A percentile compares a stretch with the other conserved stretches of the same genome.
Conservation (phyloP, 1,140 invertebrate genomes). For the Macrocentrus cingulum region DNA sequence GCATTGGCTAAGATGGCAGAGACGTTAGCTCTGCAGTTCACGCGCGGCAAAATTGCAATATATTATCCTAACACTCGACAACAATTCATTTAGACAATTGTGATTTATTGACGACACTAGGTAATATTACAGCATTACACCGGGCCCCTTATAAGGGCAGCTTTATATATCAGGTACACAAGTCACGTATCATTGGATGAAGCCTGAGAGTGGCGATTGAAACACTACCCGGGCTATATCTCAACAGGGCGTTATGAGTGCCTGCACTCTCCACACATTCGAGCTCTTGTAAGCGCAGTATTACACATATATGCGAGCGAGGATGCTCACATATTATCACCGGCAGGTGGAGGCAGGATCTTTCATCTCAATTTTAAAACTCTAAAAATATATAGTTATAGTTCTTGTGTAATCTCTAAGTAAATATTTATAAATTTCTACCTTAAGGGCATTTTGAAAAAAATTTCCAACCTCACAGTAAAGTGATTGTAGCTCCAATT, state of each 20-base stretch:
- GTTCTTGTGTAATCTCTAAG: neutral
- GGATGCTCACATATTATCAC: conserved; percentile 47
- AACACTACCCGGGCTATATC: conserved; percentile 57
- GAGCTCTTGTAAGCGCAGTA: neutral
- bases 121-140: too few relatives aligned
- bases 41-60: too few relatives aligned
- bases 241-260: conserved; percentile 56
- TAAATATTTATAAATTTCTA: neutral
- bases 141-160: neutral
- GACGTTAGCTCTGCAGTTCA: too few relatives aligned
- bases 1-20: too few relatives aligned
- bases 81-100: conserved; percentile 58
- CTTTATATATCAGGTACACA: conserved; percentile 12
- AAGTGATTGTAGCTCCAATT: conserved; percentile 42
- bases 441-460: too few relatives aligned
- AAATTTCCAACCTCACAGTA: too few relatives aligned
- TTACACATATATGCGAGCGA: conserved; percentile 16
- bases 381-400: too few relatives aligned
- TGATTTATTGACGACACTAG: conserved; percentile 44
- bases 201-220: conserved; percentile 46
- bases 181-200: conserved; percentile 45
- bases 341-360: conserved; percentile 14
- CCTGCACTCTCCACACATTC: conserved; percentile 27
- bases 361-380: conserved; percentile 16
- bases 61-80: too few relatives aligned